Evolutionary conservation across 2,888 invertebrate genomes (phyloP), one percentile per base, ranked within the genome.

Genomic region (Cerceris ruficornis): DNA sequence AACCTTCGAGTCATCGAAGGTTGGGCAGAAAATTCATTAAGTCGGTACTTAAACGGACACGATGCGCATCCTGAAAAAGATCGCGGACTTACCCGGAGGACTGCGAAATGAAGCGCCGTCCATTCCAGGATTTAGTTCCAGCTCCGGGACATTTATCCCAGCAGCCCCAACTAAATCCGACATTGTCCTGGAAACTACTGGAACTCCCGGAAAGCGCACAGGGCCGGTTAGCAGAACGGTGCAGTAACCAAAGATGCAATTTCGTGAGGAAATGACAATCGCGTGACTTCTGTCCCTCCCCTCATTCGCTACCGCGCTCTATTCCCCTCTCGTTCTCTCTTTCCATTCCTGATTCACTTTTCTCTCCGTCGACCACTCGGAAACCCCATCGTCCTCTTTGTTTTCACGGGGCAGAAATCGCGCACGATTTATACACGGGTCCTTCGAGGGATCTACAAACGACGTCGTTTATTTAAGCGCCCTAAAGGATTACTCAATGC

Each of bases 391-490:
- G 14, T 17, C 59, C 54, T 41, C 60, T 79, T 72, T 66, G 67
- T 75, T 75, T 74, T 64, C 70, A 42, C 54, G 41, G 75, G 39
- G 73, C 70, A 66, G 60, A 69, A 70, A 78, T 80, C 80, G 67
- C 17, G 54, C 49, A 49, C 67, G 74, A 77, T 83, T 82, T 83
- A 78, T 81, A 73, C 69, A 59, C 71, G 52, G 46, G 66, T 80
- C 69, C 75, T 69, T 65, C 75, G 62, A 61, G 69, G 65, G 75
- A 83, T 80, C 81, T 86, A 87, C 86, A 86, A 88, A 88, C 85
- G 88, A 86, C 83, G 83, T 86, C 87, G 81, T 89, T 89, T 87
- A 83, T 86, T 86, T 87, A 82, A 88, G 83, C 81, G 84, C 81
- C 77, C 72, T 67, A 46, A 67, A 81, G 83, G 83, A 87, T 87